Base-by-base conservation (phyloP, 2,888 invertebrate species). In the Trachelus tabidus region DNA sequence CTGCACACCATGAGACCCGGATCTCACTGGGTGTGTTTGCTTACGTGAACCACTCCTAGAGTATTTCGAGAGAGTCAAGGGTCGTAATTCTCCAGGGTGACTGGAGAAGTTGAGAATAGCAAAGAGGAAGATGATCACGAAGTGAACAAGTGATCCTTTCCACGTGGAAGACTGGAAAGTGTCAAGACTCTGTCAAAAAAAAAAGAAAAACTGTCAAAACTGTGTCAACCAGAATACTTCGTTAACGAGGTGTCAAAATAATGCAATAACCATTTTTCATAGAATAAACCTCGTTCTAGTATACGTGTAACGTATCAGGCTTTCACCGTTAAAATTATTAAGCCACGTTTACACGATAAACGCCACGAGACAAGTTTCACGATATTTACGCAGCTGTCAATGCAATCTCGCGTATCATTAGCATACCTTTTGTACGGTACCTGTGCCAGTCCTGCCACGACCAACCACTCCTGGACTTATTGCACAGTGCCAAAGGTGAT, bases 391-490 rank as follows among this genome's bases (percentile, higher is more conserved):
- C 78, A 83, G 81, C 77, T 80, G 83, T 81, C 83, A 75, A 83
- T 84, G 83, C 83, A 83, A 71, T 68, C 34, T 79, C 76, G 73
- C 78, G 80, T 82, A 80, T 83, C 81, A 83, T 85, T 85, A 83
- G 82, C 84, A 85, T 84, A 85, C 79, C 77, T 77, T 82, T 84
- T 81, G 81, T 81, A 68, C n/a, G 30, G 56, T 56, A 56, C 56
- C 56, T 56, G 56, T 56, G 56, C 23, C 56, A 56, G 56, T 56
- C 56, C 56, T 23, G 56, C 56, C 74, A 74, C 73, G 73, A 73
- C 12, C 73, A 35, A 73, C 12, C 73, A 35, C 34, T 34, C 73
- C 34, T 75, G 33, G 33, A 69, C 69, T 75, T 15, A 40, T 74
- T 71, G 75, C 76, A 35, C 69, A 37, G 76, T 79, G 76, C 69